Base-by-base conservation (phyloP, 2,888 invertebrate species). In the Parnassius smintheus region DNA sequence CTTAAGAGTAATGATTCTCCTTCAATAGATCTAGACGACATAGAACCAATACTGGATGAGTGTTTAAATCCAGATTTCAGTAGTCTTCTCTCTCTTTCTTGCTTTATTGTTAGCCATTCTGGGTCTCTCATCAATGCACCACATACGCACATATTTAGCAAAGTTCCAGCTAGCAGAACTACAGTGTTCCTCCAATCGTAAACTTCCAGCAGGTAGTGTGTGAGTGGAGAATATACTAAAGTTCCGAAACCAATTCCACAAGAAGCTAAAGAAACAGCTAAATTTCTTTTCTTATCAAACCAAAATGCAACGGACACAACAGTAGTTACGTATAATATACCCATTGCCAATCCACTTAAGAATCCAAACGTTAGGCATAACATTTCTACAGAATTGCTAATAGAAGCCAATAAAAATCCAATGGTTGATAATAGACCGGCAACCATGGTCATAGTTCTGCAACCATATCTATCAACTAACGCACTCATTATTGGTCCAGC, bases 281-380 rank as follows among this genome's bases (percentile, higher is more conserved):
- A 91, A 44, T 96, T 96, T 59, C 97, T 93, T 79, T 94, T 95
- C 79, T 96, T 96, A 75, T 98, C 97, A 76, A 98, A 98, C 95
- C 97, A 98, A 80, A 96, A 97, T 0, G 98, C 97, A 51, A 98
- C 96, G 51, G 96, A 96, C 0, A 98, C 97, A 2, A 98, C 97
- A 8, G 97, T 96, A 2, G 97, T 96, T 22, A 97, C 97, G 80
- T 97, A 97, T 72, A 96, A 94, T 64, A 96, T 88, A 12, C 97
- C 96, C 83, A 98, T 91, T 0, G 97, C 97, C 61, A 97, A 80
- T 0, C 97, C 97, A 54, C 96, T 95, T 54, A 97, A 90, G 7
- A 97, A 93, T 4, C 97, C 97, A 76, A 97, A 96, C 0, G 97
- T 97, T 68, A 97, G 76, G 83, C 95, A 96, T 74, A 97, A 92